phyloP scores from a whole-genome alignment of 2,797 vertebrate genomes.

The Loris lydekkerianus region DNA sequence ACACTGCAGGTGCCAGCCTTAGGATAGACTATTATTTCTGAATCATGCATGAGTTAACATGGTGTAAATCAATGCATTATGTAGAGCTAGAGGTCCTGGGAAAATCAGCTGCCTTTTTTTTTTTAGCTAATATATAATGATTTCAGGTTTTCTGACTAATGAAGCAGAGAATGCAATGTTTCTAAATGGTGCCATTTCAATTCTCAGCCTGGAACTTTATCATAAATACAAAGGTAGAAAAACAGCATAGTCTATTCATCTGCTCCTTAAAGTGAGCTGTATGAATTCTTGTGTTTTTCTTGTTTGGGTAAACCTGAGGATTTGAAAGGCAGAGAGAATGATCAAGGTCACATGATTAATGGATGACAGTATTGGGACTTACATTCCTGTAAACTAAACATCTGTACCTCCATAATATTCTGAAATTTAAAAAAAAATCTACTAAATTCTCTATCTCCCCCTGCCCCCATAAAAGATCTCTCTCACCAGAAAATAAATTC shows the following conservation, averaged over 20 bases:
- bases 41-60: background rate
- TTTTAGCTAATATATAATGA: constrained; percentile 63
- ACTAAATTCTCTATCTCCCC: background rate
- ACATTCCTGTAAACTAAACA: background rate
- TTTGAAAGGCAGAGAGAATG: background rate
- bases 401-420: too few relatives aligned
- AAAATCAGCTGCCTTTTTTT: background rate
- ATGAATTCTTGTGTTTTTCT: background rate
- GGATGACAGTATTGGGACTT: background rate
- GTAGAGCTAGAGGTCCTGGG: background rate
- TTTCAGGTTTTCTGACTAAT: constrained; percentile 66
- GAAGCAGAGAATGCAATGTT: constrained; percentile 35
- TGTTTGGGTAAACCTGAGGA: background rate
- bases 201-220: background rate
- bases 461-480: background rate
- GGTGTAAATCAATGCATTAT: constrained; percentile 10
- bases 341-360: background rate
- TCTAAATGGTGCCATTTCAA: constrained; percentile 62
- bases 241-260: background rate
- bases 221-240: constrained; percentile 23
- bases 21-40: background rate
- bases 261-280: background rate
- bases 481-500: background rate
- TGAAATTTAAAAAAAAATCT: background rate
- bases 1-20: background rate